Conservation (phyloP, 1,140 invertebrate genomes). For the Solen grandis region DNA sequence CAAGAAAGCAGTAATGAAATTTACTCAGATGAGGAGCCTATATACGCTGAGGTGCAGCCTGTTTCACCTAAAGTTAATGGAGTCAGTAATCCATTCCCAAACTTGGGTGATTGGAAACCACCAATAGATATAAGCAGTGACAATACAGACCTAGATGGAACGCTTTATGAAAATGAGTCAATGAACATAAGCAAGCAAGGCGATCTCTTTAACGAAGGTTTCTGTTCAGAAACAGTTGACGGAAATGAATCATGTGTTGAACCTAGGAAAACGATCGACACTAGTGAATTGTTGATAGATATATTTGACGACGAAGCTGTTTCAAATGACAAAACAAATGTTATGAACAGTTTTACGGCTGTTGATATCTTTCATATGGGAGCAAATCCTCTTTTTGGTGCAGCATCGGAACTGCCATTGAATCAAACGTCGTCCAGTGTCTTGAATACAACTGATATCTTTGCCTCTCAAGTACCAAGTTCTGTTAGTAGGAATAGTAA, state of each 20-base stretch:
- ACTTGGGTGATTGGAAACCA: conserved; percentile 35
- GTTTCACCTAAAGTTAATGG: background rate
- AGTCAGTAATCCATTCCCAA: conserved; percentile 37
- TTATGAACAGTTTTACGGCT: background rate
- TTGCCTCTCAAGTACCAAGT: too few relatives aligned
- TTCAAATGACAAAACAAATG: too few relatives aligned
- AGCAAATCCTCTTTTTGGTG: background rate
- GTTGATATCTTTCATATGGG: conserved; percentile 48
- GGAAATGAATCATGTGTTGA: too few relatives aligned
- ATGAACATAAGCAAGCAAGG: background rate
- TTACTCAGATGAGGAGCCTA: conserved; percentile 43
- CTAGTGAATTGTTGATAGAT: conserved; percentile 28
- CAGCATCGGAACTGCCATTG: too few relatives aligned
- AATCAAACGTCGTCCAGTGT: too few relatives aligned
- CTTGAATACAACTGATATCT: too few relatives aligned
- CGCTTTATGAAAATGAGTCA: conserved; percentile 37
- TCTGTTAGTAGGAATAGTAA: too few relatives aligned
- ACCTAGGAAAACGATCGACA: background rate
- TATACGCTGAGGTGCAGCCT: conserved; percentile 50
- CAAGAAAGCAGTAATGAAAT: background rate
- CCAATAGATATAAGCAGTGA: conserved; percentile 12
- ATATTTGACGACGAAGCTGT: background rate
- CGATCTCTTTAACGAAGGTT: background rate
- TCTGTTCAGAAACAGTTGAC: too few relatives aligned
- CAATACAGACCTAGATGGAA: conserved; percentile 29